Percentiles rank a stretch among this genome's conserved stretches.
These are phyloP conservation scores for Drosophila paulistorum DNA, from an alignment of 1,140 invertebrate species.

Conservation along the genomic window DNA sequence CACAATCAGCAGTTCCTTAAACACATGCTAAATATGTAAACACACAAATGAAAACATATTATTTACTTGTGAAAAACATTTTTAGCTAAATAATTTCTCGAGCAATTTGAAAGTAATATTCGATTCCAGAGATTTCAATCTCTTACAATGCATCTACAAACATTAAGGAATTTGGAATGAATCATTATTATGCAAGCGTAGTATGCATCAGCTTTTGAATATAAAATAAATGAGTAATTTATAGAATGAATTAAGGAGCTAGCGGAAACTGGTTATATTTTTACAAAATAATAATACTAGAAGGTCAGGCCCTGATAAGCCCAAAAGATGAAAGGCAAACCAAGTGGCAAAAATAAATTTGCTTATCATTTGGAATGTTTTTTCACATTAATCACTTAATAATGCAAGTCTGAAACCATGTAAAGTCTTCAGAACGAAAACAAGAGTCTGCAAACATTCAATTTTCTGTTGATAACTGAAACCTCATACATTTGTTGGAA, in stretches of 20 bases:
- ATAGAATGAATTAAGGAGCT: no score
- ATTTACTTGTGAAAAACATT: conserved; percentile 60
- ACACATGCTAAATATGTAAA: conserved; percentile 12
- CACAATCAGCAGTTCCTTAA: background rate
- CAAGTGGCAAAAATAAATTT: background rate
- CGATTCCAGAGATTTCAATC: no score
- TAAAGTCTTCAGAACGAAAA: no score
- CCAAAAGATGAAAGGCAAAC: background rate
- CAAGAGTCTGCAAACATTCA: no score
- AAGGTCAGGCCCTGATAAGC: background rate
- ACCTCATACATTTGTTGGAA: no score
- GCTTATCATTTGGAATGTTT: background rate
- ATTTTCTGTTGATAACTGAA: no score
- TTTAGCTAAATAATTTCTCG: background rate
- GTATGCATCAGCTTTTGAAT: conserved; percentile 10
- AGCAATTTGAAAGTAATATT: no score
- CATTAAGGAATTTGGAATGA: conserved; percentile 41
- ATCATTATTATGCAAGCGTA: conserved; percentile 36
- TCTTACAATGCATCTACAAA: background rate
- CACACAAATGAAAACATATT: conserved; percentile 27
- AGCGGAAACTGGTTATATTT: background rate
- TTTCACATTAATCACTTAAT: background rate
- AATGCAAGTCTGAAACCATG: background rate
- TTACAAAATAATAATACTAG: no score
- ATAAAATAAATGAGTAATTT: conserved; percentile 34